Conservation (phyloP, 2,888 invertebrate species). For the Phalera bucephala region DNA sequence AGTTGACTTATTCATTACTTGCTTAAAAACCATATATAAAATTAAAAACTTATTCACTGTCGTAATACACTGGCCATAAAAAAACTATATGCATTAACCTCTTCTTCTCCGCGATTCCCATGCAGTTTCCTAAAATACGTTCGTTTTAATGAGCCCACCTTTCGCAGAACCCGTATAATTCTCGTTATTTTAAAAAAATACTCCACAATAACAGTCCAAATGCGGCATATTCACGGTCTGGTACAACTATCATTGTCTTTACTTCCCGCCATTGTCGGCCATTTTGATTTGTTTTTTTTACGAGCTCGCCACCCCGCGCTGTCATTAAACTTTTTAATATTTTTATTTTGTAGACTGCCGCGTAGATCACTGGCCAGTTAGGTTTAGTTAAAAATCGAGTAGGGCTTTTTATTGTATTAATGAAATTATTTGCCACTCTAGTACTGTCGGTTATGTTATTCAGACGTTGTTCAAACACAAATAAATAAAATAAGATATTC, state of each 20-base stretch:
- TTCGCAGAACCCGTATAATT: conserved; percentile 31
- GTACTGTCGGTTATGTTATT: too few species aligned
- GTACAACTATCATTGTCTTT: conserved; percentile 56
- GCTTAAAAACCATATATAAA: too few species aligned
- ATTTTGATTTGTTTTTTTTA: conserved; percentile 38
- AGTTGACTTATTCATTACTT: too few species aligned
- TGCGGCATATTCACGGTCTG: conserved; percentile 52
- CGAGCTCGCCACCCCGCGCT: conserved; percentile 30
- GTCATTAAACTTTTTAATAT: conserved; percentile 46
- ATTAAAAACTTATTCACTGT: too few species aligned
- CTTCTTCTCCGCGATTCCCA: not conserved
- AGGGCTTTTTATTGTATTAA: too few species aligned
- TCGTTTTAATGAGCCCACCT: conserved; percentile 31
- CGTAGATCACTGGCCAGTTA: conserved; percentile 18
- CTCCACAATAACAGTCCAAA: conserved; percentile 33
- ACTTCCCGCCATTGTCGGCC: conserved; percentile 47
- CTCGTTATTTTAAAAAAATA: conserved; percentile 32
- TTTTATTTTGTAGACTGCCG: conserved; percentile 18
- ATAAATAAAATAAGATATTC: too few species aligned
- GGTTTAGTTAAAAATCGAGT: too few species aligned
- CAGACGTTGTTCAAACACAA: too few species aligned
- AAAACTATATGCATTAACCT: too few species aligned
- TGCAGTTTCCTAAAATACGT: conserved; percentile 4
- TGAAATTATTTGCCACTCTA: too few species aligned
- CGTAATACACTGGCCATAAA: too few species aligned